Base-by-base conservation (phyloP, 2,113 vertebrate species). In the Pollachius pollachius region DNA sequence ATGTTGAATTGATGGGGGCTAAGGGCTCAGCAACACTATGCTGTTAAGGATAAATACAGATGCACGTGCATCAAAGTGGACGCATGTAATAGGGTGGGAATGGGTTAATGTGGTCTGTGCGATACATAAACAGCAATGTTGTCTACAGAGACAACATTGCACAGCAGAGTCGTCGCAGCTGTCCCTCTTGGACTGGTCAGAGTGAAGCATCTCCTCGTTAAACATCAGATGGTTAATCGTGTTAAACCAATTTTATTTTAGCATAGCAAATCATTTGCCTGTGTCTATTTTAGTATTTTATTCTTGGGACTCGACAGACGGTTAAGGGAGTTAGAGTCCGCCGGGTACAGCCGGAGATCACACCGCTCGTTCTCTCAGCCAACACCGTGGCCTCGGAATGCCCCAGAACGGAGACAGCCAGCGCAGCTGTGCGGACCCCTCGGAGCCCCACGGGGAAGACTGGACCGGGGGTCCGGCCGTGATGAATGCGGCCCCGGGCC, bases 341-440 rank as follows among this genome's bases (percentile, higher is more conserved):
- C 6, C 30, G 4, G 1, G 6, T 4, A 7, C 4, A 57, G 15
- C 16, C 54, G 16, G 54, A 15, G 54, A n/a, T 15, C 54, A 57
- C 54, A 57, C 15, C n/a, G 54, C n/a, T 57, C 11, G 30, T 34
- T 34, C 30, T 34, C 30, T 5, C 11, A 57, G n/a, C n/a, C 57
- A 2, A 8, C 17, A 34, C 30, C 30, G 30, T 1, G 41, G 41
- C 8, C 41, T 48, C 41, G 12, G 23, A 11, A 61, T 61, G 59
- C 59, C 19, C 0, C 19, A 23, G 3, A 23, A 25, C 59, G 19
- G 9, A 4, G 21, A 23, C 59, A 61, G 11, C 3, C 13, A 61
- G 19, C 7, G 59, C 19, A 23, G 13, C 74, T 66, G 11, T 78
- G 71, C 34, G 79, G 78, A 84, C 73, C 52, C 48, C 73, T 41